Percentiles rank a stretch among this genome's conserved stretches.
Conservation (phyloP, 2,797 vertebrate species). For the Catostomus latipinnis region DNA sequence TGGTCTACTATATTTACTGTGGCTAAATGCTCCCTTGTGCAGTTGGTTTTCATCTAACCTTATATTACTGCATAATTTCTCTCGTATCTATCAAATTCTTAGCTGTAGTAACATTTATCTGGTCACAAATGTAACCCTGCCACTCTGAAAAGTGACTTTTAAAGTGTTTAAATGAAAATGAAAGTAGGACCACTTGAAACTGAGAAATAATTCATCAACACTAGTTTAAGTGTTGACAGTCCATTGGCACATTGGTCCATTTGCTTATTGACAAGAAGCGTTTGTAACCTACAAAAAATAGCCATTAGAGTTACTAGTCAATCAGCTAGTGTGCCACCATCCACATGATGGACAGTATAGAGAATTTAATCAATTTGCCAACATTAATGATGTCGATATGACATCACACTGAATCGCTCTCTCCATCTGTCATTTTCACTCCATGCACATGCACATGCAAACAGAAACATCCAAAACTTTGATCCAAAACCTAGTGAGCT, state of each 20-base stretch:
- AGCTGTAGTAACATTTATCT: neutral
- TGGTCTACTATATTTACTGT: neutral
- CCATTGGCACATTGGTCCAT: neutral
- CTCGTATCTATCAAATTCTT: neutral
- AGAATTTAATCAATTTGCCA: neutral
- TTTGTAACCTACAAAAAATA: neutral
- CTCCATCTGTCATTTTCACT: neutral
- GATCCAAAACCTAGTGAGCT: no score
- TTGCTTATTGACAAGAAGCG: neutral
- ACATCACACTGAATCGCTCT: no score
- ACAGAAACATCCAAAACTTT: no score
- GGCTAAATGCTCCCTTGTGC: neutral
- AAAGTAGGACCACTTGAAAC: neutral
- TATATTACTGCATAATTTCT: neutral
- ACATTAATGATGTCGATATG: neutral
- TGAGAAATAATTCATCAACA: neutral
- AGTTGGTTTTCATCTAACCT: neutral
- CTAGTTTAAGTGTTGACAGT: neutral
- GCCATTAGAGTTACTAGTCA: neutral
- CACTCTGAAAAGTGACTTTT: neutral
- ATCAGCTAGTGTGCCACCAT: constrained; percentile 16
- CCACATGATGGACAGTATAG: constrained; percentile 1
- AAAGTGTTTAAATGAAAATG: neutral
- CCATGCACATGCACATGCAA: neutral
- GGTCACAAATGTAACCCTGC: neutral